These are phyloP conservation scores for Heterocephalus glaber DNA, from an alignment of 2,113 vertebrate genomes.

Conservation along the genomic window DNA sequence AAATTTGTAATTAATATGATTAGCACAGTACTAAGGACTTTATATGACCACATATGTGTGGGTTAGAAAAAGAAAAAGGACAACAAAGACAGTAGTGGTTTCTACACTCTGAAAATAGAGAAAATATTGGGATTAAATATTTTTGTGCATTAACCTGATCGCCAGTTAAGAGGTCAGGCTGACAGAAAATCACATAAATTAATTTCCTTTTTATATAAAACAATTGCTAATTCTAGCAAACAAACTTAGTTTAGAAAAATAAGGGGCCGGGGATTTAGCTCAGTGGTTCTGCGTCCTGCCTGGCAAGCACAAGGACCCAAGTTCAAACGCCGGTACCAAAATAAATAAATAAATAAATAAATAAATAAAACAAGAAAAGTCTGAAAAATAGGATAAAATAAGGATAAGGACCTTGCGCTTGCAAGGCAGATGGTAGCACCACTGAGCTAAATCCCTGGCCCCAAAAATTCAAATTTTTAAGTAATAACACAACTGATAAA, in stretches of 20 bases:
- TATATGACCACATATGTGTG: neutral
- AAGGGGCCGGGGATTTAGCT: no score
- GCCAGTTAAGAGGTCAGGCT: neutral
- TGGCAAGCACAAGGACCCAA: no score
- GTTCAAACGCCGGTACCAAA: no score
- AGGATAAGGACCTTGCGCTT: no score
- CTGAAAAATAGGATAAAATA: no score
- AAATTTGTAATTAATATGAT: conserved; percentile 47
- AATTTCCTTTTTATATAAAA: neutral
- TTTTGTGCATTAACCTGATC: neutral
- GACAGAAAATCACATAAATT: neutral
- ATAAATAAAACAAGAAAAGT: no score
- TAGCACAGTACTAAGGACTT: neutral
- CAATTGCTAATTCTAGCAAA: conserved; percentile 11
- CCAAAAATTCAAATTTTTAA: neutral
- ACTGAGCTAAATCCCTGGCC: no score
- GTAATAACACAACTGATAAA: neutral
- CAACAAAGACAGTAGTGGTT: neutral
- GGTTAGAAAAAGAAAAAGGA: neutral
- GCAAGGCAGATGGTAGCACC: no score
- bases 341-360: no score
- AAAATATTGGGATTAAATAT: neutral
- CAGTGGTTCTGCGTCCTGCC: no score
- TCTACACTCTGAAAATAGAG: neutral
- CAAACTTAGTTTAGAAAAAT: conserved; percentile 23